Evolutionary conservation across 1,140 invertebrate species (phyloP).

Genomic region (Drosophila navojoa): DNA sequence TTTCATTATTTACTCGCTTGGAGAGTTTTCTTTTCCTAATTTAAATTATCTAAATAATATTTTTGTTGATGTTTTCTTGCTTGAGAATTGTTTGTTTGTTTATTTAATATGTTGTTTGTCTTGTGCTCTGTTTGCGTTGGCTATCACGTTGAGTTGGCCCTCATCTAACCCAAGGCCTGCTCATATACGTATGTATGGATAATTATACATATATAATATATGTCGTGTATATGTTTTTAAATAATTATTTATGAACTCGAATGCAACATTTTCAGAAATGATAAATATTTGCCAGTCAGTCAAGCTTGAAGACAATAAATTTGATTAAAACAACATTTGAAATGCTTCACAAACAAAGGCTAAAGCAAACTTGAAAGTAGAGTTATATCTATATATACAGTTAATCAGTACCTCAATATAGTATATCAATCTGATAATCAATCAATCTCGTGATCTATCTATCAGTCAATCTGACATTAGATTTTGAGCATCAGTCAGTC

Average conservation of each 20-base stretch:
- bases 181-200: neutral
- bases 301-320: neutral
- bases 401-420: too few relatives aligned
- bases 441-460: too few relatives aligned
- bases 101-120: slow-evolving; percentile 45
- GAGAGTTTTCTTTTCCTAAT: too few relatives aligned
- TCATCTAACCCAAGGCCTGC: slow-evolving; percentile 49
- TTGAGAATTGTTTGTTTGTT: slow-evolving; percentile 57
- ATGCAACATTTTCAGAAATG: slow-evolving; percentile 7
- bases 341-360: neutral
- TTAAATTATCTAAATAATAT: slow-evolving; percentile 71
- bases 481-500: too few relatives aligned
- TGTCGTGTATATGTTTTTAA: neutral
- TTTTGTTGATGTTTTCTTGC: slow-evolving; percentile 40
- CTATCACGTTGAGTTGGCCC: slow-evolving; percentile 53
- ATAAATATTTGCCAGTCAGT: slow-evolving; percentile 5
- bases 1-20: too few relatives aligned
- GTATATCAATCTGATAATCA: too few relatives aligned
- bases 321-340: neutral
- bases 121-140: slow-evolving; percentile 64
- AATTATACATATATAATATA: slow-evolving; percentile 3
- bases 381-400: too few relatives aligned
- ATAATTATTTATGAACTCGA: slow-evolving; percentile 10
- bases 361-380: too few relatives aligned
- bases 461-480: too few relatives aligned